A percentile compares a stretch with the other conserved stretches of the same genome.
These are phyloP conservation scores for Apantesis nais DNA, from an alignment of 2,888 invertebrate genomes.

Conservation along the genomic window DNA sequence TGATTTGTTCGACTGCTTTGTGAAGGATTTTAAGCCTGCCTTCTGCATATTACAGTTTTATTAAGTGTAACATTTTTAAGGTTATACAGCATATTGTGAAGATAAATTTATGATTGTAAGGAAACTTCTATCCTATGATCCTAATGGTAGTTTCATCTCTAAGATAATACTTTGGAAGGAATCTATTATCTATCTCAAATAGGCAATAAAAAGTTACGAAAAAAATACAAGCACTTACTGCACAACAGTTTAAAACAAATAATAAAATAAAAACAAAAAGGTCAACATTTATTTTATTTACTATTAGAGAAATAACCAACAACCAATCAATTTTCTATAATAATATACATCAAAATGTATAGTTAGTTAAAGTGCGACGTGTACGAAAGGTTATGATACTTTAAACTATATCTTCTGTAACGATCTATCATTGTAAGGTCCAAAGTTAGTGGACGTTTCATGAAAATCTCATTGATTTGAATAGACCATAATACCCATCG, in stretches of 20 bases:
- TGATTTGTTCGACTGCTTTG: constrained; percentile 4
- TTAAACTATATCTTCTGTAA: constrained; percentile 22
- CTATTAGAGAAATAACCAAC: neutral
- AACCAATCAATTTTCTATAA: neutral
- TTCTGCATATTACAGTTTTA: too few species aligned
- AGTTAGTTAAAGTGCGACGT: neutral
- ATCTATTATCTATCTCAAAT: too few species aligned
- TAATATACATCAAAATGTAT: constrained; percentile 8
- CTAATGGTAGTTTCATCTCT: neutral
- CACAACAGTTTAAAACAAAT: neutral
- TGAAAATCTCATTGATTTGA: constrained; percentile 80
- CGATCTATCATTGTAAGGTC: constrained; percentile 32
- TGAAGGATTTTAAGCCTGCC: neutral
- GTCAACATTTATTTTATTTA: too few species aligned
- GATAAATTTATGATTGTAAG: neutral
- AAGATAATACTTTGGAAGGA: neutral
- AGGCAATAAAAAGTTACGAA: too few species aligned
- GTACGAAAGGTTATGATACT: constrained; percentile 9
- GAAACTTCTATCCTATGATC: neutral
- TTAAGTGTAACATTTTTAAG: neutral
- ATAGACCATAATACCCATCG: constrained; percentile 72
- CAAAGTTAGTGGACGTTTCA: constrained; percentile 70
- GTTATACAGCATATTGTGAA: neutral
- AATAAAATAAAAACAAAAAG: too few species aligned
- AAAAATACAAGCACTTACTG: too few species aligned